Base-by-base conservation (phyloP, 2,797 vertebrate genomes). In the Fratercula arctica region DNA sequence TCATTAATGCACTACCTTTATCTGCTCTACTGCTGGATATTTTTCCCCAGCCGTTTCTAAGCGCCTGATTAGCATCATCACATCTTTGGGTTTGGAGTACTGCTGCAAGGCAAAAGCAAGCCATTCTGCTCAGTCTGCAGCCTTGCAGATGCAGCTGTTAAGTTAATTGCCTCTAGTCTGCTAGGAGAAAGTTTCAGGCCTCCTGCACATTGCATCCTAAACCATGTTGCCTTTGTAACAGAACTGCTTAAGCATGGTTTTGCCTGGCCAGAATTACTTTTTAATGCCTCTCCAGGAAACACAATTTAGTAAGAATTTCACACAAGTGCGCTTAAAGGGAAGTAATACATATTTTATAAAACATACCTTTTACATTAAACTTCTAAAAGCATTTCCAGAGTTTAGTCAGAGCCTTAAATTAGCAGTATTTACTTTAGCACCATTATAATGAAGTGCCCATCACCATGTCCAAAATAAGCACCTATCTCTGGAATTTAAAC, bases 391-490 rank as follows among this genome's bases (percentile, higher is more conserved):
- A 78, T 76, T 97, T 95, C 91, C 89, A 96, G 95, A 95, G 87
- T 94, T 93, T 57, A 85, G 85, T 60, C 90, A 91, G 89, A 87
- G n/a, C 67, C 79, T 95, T 93, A 87, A 94, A 96, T 96, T 96
- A 97, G 91, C 87, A 87, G 46, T 80, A 88, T 96, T 96, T 95
- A 91, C 60, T 95, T 95, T 93, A 97, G 88, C 94, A 93, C 90
- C 72, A 11, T 45, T 93, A 86, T 94, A 96, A 95, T 37, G 85
- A 97, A 97, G 90, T 87, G 85, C 48, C 93, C 95, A 89, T 93
- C 91, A 92, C 73, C 69, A 80, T 50, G 85, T 97, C 97, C 96
- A 97, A 97, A 96, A 93, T 77, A 97, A 95, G 88, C 90, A 96
- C 73, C 94, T 95, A 93, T 96, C 94, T 94, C 20, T 86, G 87